A percentile compares a stretch with the other conserved stretches of the same genome.
Conservation (phyloP, 2,113 vertebrate genomes). For the Maccullochella peelii region DNA sequence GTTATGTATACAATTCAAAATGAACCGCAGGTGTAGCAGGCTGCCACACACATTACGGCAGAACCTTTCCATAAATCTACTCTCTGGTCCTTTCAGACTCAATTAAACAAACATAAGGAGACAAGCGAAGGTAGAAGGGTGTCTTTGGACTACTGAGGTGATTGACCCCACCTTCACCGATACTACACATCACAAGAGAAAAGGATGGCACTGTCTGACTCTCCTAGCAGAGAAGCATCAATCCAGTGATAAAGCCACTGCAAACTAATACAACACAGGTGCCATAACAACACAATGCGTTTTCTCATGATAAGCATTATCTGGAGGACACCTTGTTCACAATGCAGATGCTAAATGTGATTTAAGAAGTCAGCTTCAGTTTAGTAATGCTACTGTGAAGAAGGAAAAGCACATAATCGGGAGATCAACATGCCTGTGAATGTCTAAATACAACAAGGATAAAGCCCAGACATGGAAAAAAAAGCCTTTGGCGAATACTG, state of each 20-base stretch:
- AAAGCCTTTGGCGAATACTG: conserved; percentile 21
- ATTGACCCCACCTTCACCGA: conserved; percentile 42
- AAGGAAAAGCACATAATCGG: background rate
- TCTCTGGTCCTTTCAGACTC: conserved; percentile 23
- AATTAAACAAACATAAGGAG: conserved; percentile 7
- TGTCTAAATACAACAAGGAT: conserved; percentile 18
- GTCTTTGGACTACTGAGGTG: background rate
- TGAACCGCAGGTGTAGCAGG: conserved; percentile 20
- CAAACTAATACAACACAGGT: conserved; percentile 23
- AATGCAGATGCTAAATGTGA: conserved; percentile 5
- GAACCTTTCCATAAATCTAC: conserved; percentile 13
- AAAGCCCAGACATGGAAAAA: conserved; percentile 36
- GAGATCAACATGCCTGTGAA: conserved; percentile 18
- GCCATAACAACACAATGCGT: conserved; percentile 29
- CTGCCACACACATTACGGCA: conserved; percentile 4
- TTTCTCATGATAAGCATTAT: conserved; percentile 11
- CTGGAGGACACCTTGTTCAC: conserved; percentile 31
- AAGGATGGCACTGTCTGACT: conserved; percentile 16
- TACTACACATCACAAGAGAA: conserved; percentile 21
- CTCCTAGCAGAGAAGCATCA: conserved; percentile 37
- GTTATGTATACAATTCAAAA: background rate
- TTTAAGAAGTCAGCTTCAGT: background rate
- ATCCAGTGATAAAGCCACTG: conserved; percentile 50
- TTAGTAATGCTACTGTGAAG: background rate
- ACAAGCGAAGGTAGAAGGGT: background rate